Percentiles rank a stretch among this genome's conserved stretches.
phyloP scores from a whole-genome alignment of 2,888 invertebrate genomes.

The Chymomyza procnemis region DNA sequence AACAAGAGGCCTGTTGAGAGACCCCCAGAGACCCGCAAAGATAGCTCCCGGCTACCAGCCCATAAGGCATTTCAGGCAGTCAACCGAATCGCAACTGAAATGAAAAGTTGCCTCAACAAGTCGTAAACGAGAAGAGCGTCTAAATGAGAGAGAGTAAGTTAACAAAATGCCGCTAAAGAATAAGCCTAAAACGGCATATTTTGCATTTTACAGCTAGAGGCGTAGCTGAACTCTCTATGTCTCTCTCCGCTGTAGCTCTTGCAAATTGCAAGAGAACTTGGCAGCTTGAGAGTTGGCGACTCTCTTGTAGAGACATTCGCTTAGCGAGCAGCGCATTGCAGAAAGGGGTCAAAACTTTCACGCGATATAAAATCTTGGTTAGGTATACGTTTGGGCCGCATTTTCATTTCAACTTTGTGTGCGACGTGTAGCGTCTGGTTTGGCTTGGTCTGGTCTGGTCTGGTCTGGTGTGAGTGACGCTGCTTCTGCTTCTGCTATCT shows the following conservation, averaged over 20 bases:
- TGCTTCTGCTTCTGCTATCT: slow-evolving; percentile 38
- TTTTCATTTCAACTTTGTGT: slow-evolving; percentile 78
- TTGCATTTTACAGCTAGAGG: slow-evolving; percentile 53
- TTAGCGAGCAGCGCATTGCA: slow-evolving; percentile 41
- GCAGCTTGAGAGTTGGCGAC: not conserved
- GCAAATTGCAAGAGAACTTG: not conserved
- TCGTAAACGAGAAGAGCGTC: not conserved
- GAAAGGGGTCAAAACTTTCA: slow-evolving; percentile 80
- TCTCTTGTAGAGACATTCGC: not conserved
- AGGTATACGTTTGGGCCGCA: slow-evolving; percentile 77
- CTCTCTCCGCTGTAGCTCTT: not conserved
- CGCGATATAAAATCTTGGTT: slow-evolving; percentile 80
- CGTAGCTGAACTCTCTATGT: slow-evolving; percentile 13
- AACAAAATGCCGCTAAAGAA: slow-evolving; percentile 30
- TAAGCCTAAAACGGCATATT: slow-evolving; percentile 63
- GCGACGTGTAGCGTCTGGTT: slow-evolving; percentile 71
- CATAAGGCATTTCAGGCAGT: not conserved
- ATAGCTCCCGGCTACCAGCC: slow-evolving; percentile 47
- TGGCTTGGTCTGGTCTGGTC: slow-evolving; percentile 13
- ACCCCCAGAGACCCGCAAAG: slow-evolving; percentile 23
- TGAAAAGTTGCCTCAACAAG: slow-evolving; percentile 61
- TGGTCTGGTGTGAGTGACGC: slow-evolving; percentile 33
- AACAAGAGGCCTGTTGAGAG: slow-evolving; percentile 35
- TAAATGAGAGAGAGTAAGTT: slow-evolving; percentile 22
- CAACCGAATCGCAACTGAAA: slow-evolving; percentile 47